These are phyloP conservation scores for Syritta pipiens DNA, from an alignment of 2,888 invertebrate species.

Conservation along the genomic window DNA sequence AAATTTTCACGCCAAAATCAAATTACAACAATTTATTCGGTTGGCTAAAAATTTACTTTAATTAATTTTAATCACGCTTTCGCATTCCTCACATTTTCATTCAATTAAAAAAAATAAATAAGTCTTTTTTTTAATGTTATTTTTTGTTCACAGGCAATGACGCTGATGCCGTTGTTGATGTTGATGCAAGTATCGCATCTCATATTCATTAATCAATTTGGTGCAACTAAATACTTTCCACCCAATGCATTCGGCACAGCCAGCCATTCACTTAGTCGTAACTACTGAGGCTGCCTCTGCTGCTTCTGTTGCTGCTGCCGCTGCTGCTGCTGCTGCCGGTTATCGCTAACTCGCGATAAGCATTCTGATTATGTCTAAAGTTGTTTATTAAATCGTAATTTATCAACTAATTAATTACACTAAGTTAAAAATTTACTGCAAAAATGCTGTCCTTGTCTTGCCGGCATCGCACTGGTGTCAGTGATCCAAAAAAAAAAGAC, in stretches of 20 bases:
- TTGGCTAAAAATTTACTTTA: slow-evolving; percentile 47
- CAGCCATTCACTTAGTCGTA: slow-evolving; percentile 28
- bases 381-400: slow-evolving; percentile 23
- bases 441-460: not conserved
- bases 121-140: not conserved
- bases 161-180: slow-evolving; percentile 13
- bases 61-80: slow-evolving; percentile 57
- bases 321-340: slow-evolving; percentile 16
- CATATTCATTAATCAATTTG: slow-evolving; percentile 57
- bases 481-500: slow-evolving; percentile 10
- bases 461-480: slow-evolving; percentile 22
- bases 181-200: slow-evolving; percentile 24
- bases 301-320: not conserved
- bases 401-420: slow-evolving; percentile 62
- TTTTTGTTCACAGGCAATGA: not conserved
- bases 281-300: not conserved
- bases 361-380: slow-evolving; percentile 35
- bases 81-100: slow-evolving; percentile 51
- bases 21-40: slow-evolving; percentile 52
- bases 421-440: slow-evolving; percentile 24
- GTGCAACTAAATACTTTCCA: slow-evolving; percentile 60
- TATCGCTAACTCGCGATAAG: slow-evolving; percentile 45
- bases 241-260: slow-evolving; percentile 22
- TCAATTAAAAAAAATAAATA: slow-evolving; percentile 42
- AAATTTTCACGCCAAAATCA: slow-evolving; percentile 39